Percentiles rank a stretch among this genome's conserved stretches.
Conservation (phyloP, 2,888 invertebrate species). For the Amorpha juglandis region DNA sequence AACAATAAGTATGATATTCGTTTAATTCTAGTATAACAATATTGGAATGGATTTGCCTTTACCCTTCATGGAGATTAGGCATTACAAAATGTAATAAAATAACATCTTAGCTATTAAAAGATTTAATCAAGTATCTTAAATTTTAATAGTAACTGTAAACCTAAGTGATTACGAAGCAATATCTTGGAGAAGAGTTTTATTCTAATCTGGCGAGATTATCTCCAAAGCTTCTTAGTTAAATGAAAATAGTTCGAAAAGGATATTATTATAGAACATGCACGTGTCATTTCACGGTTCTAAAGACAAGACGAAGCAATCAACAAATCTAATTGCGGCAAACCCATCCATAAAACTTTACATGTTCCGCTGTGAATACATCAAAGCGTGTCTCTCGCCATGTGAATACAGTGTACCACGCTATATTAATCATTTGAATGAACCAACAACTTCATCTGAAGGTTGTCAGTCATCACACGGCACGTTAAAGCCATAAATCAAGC, state of each 20-base stretch:
- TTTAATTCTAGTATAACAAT: not conserved
- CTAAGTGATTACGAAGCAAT: not conserved
- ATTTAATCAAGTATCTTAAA: not conserved
- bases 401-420: constrained; percentile 31
- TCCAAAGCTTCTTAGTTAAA: not conserved
- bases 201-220: not conserved
- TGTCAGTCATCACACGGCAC: constrained; percentile 50
- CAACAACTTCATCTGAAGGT: constrained; percentile 59
- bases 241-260: not conserved
- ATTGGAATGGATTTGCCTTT: not conserved
- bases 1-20: not conserved
- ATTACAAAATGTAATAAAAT: not conserved
- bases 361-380: constrained; percentile 40
- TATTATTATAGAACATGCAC: not conserved
- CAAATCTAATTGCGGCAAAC: constrained; percentile 29
- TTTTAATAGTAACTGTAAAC: constrained; percentile 8
- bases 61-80: not conserved
- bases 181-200: not conserved
- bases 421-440: constrained; percentile 66
- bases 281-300: constrained; percentile 15
- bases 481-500: constrained; percentile 60
- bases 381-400: constrained; percentile 32
- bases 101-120: not conserved
- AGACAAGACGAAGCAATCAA: constrained; percentile 26
- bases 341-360: constrained; percentile 35